Conservation (phyloP, 2,888 invertebrate genomes). For the Drosophila kambysellisi region DNA sequence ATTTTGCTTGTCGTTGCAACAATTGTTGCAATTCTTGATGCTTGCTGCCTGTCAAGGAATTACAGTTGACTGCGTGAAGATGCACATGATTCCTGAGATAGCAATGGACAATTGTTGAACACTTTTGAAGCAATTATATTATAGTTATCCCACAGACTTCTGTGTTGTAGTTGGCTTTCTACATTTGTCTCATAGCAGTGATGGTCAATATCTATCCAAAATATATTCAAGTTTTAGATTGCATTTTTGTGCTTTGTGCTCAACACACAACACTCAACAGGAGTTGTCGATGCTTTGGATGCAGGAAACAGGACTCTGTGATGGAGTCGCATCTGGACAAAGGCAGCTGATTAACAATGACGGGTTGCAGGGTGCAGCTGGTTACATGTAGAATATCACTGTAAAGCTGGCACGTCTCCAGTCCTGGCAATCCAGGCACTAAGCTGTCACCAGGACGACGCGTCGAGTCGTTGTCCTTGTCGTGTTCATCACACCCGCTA, state of each 20-base stretch:
- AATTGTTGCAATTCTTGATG: neutral
- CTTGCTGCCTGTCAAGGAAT: neutral
- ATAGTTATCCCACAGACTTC: too few relatives aligned
- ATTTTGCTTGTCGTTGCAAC: neutral
- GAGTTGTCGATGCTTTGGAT: neutral
- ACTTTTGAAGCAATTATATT: neutral
- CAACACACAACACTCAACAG: too few relatives aligned
- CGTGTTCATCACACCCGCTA: neutral
- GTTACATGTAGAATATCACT: neutral
- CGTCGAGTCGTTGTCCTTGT: neutral
- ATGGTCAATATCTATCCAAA: too few relatives aligned
- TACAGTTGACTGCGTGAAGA: neutral
- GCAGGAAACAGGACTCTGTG: neutral
- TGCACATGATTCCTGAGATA: neutral
- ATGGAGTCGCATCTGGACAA: neutral
- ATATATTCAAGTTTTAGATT: too few relatives aligned
- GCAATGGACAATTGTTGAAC: neutral
- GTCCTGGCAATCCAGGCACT: neutral
- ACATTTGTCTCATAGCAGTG: neutral
- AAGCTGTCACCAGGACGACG: neutral
- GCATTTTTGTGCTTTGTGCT: neutral
- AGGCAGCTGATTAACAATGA: neutral
- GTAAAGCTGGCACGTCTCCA: neutral
- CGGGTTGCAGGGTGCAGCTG: constrained; percentile 27
- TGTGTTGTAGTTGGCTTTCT: neutral